Percentiles rank a stretch among this genome's conserved stretches.
Evolutionary conservation across 2,113 vertebrate genomes (phyloP).

Genomic region (Gopherus evgoodei): DNA sequence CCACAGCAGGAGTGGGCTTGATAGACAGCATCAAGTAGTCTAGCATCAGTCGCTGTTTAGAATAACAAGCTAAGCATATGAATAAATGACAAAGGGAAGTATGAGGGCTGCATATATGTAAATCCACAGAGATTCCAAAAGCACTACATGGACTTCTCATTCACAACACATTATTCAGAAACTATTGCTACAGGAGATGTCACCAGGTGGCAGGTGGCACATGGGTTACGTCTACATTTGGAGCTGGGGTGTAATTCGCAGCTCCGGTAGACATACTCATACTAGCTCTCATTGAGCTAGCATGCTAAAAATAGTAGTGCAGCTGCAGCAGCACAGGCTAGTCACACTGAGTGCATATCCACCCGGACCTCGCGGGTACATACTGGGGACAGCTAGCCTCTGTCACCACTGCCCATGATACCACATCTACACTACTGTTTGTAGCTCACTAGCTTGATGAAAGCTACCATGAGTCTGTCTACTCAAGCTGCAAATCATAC

Average conservation of each 20-base stretch:
- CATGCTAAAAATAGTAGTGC: background rate
- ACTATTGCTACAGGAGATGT: conserved; percentile 34
- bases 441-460: background rate
- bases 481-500: background rate
- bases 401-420: background rate
- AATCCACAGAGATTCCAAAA: conserved; percentile 14
- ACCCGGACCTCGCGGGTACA: background rate
- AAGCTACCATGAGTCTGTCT: background rate
- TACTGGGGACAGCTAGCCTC: no score
- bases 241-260: background rate
- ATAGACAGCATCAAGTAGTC: background rate
- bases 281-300: background rate
- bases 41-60: background rate
- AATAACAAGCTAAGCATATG: background rate
- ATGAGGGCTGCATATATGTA: background rate
- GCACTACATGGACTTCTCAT: background rate
- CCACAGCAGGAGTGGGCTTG: background rate
- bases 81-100: background rate
- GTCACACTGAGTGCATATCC: background rate
- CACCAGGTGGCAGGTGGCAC: conserved; percentile 23
- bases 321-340: background rate
- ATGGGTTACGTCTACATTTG: background rate
- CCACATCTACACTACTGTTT: background rate
- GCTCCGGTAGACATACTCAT: background rate
- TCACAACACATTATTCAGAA: conserved; percentile 7